phyloP scores from a whole-genome alignment of 1,140 invertebrate species.

The Bombus confusus region DNA sequence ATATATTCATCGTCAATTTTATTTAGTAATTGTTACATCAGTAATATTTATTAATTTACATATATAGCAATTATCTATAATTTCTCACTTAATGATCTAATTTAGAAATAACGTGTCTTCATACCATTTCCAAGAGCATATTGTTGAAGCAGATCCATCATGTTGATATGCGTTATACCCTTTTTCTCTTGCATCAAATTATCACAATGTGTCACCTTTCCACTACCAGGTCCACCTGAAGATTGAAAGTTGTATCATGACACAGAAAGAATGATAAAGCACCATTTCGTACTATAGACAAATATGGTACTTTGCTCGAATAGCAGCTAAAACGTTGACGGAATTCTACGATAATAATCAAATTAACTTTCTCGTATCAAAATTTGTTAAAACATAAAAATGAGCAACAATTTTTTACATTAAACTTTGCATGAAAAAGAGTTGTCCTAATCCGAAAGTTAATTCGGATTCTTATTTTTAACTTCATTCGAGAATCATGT shows the following conservation, averaged over 20 bases:
- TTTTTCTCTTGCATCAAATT: conserved; percentile 92
- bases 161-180: conserved; percentile 93
- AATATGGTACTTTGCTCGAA: neutral
- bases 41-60: neutral
- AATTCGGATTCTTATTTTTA: neutral
- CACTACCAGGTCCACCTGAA: conserved; percentile 92
- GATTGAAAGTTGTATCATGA: neutral
- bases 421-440: neutral
- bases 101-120: conserved; percentile 44
- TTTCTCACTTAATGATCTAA: neutral
- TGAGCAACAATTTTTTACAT: neutral
- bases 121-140: conserved; percentile 93
- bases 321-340: neutral
- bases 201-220: conserved; percentile 96
- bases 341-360: neutral
- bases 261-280: neutral
- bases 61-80: neutral
- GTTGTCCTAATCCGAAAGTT: neutral
- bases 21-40: neutral
- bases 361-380: neutral
- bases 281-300: neutral
- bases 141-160: conserved; percentile 94
- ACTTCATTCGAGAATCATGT: neutral
- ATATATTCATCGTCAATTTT: neutral
- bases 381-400: neutral